phyloP scores from a whole-genome alignment of 2,113 vertebrate genomes.

The Cololabis saira region DNA sequence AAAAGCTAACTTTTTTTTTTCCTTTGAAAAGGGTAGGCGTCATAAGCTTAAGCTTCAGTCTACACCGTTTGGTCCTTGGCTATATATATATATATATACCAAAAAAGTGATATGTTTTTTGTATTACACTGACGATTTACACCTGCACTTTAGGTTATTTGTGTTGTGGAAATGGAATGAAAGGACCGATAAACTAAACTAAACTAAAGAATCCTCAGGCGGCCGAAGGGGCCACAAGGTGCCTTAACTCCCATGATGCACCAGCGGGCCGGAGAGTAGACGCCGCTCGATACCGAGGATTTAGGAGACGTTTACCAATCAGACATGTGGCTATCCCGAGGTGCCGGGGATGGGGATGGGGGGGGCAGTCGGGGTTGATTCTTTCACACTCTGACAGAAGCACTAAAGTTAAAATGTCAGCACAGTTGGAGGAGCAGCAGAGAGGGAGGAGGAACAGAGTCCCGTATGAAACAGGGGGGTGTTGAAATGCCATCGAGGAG shows the following conservation, averaged over 20 bases:
- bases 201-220: too few species aligned
- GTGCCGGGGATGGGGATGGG: not conserved
- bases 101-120: too few species aligned
- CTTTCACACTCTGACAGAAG: conserved; percentile 56
- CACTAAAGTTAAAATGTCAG: conserved; percentile 63
- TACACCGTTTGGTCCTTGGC: too few species aligned
- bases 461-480: not conserved
- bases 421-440: conserved; percentile 27
- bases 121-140: too few species aligned
- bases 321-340: conserved; percentile 27
- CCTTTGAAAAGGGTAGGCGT: too few species aligned
- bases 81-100: too few species aligned
- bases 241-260: conserved; percentile 37
- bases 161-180: too few species aligned
- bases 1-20: too few species aligned
- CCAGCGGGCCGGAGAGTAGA: conserved; percentile 35
- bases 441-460: not conserved
- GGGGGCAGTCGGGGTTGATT: conserved; percentile 16
- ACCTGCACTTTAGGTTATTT: too few species aligned
- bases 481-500: conserved; percentile 24
- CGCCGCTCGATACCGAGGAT: conserved; percentile 16
- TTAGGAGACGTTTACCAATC: conserved; percentile 35
- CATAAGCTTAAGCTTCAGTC: too few species aligned
- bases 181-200: too few species aligned
- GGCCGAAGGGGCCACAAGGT: conserved; percentile 33